phyloP scores from a whole-genome alignment of 2,888 invertebrate genomes.

The Caenorhabditis panamensis region DNA sequence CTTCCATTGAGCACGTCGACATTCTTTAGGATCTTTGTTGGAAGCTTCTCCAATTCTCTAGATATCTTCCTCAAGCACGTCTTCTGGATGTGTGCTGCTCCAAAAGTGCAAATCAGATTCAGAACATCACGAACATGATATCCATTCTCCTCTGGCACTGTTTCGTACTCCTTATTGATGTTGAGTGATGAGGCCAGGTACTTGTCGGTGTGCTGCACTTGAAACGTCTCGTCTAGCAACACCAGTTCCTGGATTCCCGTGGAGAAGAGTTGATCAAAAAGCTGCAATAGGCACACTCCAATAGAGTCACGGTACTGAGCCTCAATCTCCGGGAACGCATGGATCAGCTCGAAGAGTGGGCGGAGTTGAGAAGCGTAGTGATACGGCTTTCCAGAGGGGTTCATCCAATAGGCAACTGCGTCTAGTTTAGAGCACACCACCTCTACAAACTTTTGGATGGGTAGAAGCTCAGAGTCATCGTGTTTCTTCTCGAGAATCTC shows the following conservation, averaged over 20 bases:
- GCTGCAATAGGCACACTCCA: constrained; percentile 5
- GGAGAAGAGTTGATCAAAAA: constrained; percentile 16
- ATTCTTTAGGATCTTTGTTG: constrained; percentile 24
- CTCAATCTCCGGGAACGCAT: constrained; percentile 22
- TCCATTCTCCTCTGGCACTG: background rate
- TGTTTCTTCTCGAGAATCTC: background rate
- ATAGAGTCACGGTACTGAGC: background rate
- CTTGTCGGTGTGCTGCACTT: constrained; percentile 32
- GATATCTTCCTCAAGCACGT: constrained; percentile 23
- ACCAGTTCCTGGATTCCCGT: background rate
- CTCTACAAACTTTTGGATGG: constrained; percentile 28
- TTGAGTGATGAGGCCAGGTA: constrained; percentile 19
- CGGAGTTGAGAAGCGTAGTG: background rate
- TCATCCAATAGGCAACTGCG: constrained; percentile 13
- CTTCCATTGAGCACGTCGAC: constrained; percentile 12
- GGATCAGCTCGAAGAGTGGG: constrained; percentile 18
- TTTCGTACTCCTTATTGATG: constrained; percentile 1
- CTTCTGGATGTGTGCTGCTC: constrained; percentile 18
- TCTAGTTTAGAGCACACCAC: constrained; percentile 14
- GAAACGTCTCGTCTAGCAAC: background rate
- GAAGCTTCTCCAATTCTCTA: constrained; percentile 4
- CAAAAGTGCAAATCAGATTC: constrained; percentile 25
- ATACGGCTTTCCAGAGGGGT: constrained; percentile 13
- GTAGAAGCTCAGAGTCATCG: background rate
- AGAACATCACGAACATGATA: constrained; percentile 4